Percentiles rank a stretch among this genome's conserved stretches.
These are phyloP conservation scores for Lineus longissimus DNA, from an alignment of 1,140 invertebrate species.

Conservation along the genomic window DNA sequence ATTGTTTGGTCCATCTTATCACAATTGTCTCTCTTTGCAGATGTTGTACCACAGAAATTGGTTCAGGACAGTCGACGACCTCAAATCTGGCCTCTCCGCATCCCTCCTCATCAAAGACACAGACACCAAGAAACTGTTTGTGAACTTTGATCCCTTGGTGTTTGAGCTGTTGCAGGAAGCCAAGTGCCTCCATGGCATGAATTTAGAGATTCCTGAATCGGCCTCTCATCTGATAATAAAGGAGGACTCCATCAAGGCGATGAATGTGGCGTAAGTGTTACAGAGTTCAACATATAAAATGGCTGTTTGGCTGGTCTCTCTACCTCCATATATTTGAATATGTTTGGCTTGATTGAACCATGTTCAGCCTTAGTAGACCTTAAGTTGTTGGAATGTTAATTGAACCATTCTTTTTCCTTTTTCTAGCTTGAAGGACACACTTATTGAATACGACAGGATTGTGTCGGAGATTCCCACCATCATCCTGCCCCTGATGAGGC, in stretches of 20 bases:
- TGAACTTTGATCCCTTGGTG: constrained; percentile 54
- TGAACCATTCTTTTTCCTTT: not conserved
- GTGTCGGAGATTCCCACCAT: constrained; percentile 62
- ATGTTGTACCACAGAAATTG: constrained; percentile 53
- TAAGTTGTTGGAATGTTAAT: too few relatives aligned
- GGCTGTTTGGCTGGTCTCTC: not conserved
- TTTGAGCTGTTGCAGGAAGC: constrained; percentile 73
- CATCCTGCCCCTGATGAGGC: constrained; percentile 79
- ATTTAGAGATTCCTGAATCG: constrained; percentile 77
- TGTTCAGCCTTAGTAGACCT: too few relatives aligned
- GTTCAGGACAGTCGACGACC: constrained; percentile 48
- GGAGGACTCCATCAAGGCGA: constrained; percentile 66
- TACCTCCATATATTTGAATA: too few relatives aligned
- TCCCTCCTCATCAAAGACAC: constrained; percentile 48
- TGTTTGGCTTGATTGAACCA: too few relatives aligned
- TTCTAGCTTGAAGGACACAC: constrained; percentile 45
- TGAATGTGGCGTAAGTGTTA: constrained; percentile 63
- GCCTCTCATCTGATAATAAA: constrained; percentile 78
- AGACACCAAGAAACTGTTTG: constrained; percentile 46
- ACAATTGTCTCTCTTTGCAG: constrained; percentile 20
- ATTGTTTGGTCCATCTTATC: not conserved
- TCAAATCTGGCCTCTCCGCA: constrained; percentile 48
- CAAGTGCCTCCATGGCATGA: constrained; percentile 79
- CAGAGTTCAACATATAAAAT: not conserved
- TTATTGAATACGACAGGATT: constrained; percentile 44